Evolutionary conservation across 2,113 vertebrate genomes (phyloP), one percentile per base, ranked within the genome.

Genomic region (Prionailurus bengalensis): DNA sequence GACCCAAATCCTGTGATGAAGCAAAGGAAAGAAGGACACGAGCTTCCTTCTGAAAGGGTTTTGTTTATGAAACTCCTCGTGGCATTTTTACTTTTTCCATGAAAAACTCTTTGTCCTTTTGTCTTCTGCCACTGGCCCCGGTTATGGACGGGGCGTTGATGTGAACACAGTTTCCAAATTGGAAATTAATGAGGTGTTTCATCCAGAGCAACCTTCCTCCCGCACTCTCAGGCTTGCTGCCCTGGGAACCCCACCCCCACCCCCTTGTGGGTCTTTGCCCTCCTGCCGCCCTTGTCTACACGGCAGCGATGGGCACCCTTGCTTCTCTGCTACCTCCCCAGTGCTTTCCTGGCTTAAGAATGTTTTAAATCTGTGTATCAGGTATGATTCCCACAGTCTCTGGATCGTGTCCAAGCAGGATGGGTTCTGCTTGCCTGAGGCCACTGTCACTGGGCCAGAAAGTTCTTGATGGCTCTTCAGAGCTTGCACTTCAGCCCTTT

Each of bases 111-210:
- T 85, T 89, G 88, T 93, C 42, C 93, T 94, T 97, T 92, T 97
- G 97, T 93, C 94, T 95, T 90, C 89, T 92, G 87, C 94, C 45
- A 23, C 81, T 89, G 80, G 92, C 95, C 45, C 85, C 95, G 93
- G 74, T 96, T 81, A 19, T 80, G 61, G 48, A 96, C 39, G 8
- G 66, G 93, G 88, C 13, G 25, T 88, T 91, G 94, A 95, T 97
- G 70, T 85, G 93, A 82, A 70, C 27, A 33, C 68, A 74, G 93
- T 74, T 96, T 96, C 96, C 96, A 96, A 25, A 90, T 48, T 92
- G 92, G 92, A 95, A 91, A 97, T 90, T 89, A 97, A 96, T 91
- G 95, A 97, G 87, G 80, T 97, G 87, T 82, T 71, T 55, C 29
- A 10, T 93, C 51, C 78, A 65, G 80, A 83, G 66, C 58, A 73